phyloP scores from a whole-genome alignment of 2,797 vertebrate species.

The Sarcophilus harrisii region DNA sequence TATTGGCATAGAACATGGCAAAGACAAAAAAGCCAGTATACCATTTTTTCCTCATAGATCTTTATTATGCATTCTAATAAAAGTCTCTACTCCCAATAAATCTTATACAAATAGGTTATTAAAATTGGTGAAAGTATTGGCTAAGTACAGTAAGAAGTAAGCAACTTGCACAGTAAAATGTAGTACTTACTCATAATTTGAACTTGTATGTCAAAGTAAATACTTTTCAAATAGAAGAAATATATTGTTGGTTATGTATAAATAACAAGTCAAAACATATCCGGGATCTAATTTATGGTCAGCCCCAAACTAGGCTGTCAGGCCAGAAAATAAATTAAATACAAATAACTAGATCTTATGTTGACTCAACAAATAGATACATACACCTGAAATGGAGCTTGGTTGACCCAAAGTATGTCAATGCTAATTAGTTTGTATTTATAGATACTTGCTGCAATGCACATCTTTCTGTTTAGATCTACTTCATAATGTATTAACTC shows the following conservation, averaged over 20 bases:
- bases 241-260: conserved; percentile 72
- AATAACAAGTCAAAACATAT: conserved; percentile 74
- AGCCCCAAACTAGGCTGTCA: conserved; percentile 38
- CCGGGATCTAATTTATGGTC: conserved; percentile 53
- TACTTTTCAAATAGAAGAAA: conserved; percentile 69
- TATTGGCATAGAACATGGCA: neutral
- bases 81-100: neutral
- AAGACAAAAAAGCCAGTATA: conserved; percentile 35
- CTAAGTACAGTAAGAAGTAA: conserved; percentile 20
- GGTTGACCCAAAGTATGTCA: conserved; percentile 6
- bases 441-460: conserved; percentile 22
- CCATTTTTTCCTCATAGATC: conserved; percentile 11
- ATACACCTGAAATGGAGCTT: conserved; percentile 45
- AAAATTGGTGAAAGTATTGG: conserved; percentile 43
- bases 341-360: conserved; percentile 56
- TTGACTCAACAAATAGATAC: conserved; percentile 68
- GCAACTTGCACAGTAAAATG: conserved; percentile 37
- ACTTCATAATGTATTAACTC: conserved; percentile 25
- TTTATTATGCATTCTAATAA: conserved; percentile 44
- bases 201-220: conserved; percentile 57
- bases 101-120: conserved; percentile 32
- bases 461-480: conserved; percentile 41
- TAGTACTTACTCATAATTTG: conserved; percentile 59
- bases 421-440: conserved; percentile 63
- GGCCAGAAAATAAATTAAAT: conserved; percentile 60